Conservation (phyloP, 2,888 invertebrate species). For the Caenorhabditis sp. region DNA sequence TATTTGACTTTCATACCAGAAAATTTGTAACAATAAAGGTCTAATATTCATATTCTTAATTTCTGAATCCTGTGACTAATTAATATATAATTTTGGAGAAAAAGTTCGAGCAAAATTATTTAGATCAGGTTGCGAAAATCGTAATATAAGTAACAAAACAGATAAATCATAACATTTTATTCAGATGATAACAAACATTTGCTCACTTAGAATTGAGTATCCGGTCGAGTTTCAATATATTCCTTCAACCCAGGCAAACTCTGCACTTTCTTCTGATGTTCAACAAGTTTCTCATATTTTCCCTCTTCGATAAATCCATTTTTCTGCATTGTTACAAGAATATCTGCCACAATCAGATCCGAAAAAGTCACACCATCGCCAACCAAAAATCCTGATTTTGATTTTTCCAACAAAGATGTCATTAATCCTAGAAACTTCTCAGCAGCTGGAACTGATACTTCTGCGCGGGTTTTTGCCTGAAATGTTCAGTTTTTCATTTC, state of each 20-base stretch:
- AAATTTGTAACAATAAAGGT: no score
- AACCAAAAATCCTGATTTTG: conserved; percentile 30
- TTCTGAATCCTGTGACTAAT: no score
- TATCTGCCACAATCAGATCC: conserved; percentile 33
- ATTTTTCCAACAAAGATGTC: conserved; percentile 19
- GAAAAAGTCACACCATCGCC: conserved; percentile 33
- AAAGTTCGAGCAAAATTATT: no score
- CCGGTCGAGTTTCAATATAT: conserved; percentile 18
- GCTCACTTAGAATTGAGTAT: conserved; percentile 17
- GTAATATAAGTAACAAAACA: no score
- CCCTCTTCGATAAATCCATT: conserved; percentile 12
- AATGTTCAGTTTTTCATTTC: background rate
- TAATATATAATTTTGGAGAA: no score
- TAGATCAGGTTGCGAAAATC: no score
- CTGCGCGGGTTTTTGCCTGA: background rate
- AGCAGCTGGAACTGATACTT: background rate
- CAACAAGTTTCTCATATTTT: conserved; percentile 4
- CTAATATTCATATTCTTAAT: no score
- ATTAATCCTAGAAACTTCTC: background rate
- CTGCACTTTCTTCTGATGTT: conserved; percentile 10
- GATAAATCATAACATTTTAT: no score
- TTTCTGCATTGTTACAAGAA: conserved; percentile 22
- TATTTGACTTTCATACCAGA: no score
- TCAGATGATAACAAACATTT: no score
- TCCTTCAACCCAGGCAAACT: conserved; percentile 20